Base-by-base conservation (phyloP, 2,113 vertebrate species). In the Peucedramus taeniatus region DNA sequence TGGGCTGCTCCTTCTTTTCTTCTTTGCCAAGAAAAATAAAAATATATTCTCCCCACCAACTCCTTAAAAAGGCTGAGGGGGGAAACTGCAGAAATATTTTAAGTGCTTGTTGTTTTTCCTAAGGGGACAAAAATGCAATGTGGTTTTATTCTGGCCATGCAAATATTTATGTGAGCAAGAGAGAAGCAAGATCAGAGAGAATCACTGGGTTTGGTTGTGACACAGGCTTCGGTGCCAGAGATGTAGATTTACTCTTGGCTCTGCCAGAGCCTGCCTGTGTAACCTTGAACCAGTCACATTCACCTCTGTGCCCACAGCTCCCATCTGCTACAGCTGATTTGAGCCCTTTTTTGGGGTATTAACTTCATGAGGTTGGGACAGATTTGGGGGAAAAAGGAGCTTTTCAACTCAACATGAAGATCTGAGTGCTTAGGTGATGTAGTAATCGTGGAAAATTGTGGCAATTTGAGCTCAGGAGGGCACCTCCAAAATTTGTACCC, bases 41-140 rank as follows among this genome's bases (percentile, higher is more conserved):
- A 95, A 81, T 66, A 51, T 37, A 77, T 94, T 93, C 47, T 80
- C 35, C 30, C 71, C n/a, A 45, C n/a, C 60, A 75, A 60, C 20
- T 70, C 71, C 69, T 82, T 83, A 9, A 78, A 92, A 90, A 80
- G 28, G 9, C 7, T 83, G 19, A 49, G 13, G 4, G n/a, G 61
- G 37, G 11, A 6, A 49, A 47, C 42, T 60, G 64, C 47, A 94
- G 79, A 93, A 95, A 87, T 94, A 94, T 89, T 93, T 92, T 81
- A 95, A 96, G 90, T 92, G 68, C 49, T 92, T 90, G 65, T 81
- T 94, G 68, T 93, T 96, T 94, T 97, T 95, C 93, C 93, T 80
- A 63, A 83, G 14, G 77, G 47, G 18, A 60, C 54, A 51, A 77
- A 90, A 95, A 89, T 54, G 84, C 90, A 87, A 65, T 90, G 94